phyloP scores from a whole-genome alignment of 2,888 invertebrate species.

The Dryadula phaetusa region DNA sequence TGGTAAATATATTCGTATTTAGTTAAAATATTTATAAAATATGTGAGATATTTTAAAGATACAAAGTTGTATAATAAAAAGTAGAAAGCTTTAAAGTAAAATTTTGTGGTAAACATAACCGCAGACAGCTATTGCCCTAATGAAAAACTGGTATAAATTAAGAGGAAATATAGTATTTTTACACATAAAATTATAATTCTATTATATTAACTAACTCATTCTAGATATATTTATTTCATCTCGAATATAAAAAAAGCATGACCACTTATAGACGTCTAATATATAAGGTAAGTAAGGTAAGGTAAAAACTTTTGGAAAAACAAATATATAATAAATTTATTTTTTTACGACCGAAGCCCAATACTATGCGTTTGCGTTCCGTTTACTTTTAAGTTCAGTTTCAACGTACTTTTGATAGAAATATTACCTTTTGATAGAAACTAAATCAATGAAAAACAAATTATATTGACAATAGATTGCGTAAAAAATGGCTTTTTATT shows the following conservation, averaged over 20 bases:
- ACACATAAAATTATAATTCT: neutral
- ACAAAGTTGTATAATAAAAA: neutral
- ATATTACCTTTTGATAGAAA: neutral
- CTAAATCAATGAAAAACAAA: neutral
- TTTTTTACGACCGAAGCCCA: no score
- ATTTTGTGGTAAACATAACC: constrained; percentile 9
- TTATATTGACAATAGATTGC: neutral
- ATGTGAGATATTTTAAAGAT: neutral
- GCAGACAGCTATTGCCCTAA: constrained; percentile 22
- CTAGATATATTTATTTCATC: no score
- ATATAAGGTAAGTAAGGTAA: no score
- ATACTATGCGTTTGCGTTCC: neutral
- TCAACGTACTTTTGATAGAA: neutral
- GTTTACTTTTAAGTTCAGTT: neutral
- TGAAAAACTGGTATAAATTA: neutral
- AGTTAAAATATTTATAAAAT: neutral
- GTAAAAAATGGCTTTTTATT: neutral
- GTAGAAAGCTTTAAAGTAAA: neutral
- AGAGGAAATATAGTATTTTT: neutral
- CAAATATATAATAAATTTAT: no score
- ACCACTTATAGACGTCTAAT: no score
- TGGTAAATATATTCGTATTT: neutral
- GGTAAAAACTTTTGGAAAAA: no score
- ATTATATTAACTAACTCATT: no score
- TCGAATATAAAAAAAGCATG: no score